Conservation (phyloP, 2,113 vertebrate species). For the Pelecanoides urinatrix region DNA sequence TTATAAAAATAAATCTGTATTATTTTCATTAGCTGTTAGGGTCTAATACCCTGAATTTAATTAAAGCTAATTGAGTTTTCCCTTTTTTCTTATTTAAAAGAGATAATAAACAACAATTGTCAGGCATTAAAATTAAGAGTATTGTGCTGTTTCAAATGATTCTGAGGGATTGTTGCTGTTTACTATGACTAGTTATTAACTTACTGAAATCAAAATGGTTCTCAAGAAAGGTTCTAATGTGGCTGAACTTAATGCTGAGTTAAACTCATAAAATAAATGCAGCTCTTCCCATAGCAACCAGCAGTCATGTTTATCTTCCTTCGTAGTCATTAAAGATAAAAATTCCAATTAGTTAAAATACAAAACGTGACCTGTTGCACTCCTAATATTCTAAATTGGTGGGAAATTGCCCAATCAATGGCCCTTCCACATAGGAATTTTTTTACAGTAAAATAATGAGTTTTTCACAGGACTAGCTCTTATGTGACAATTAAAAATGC, state of each 20-base stretch:
- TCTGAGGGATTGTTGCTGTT: not conserved
- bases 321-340: not conserved
- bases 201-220: not conserved
- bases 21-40: constrained; percentile 32
- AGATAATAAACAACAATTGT: constrained; percentile 21
- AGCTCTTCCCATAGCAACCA: not conserved
- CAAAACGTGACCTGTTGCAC: not conserved
- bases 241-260: not conserved
- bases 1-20: constrained; percentile 41
- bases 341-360: not conserved
- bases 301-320: not conserved
- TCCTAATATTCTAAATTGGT: not conserved
- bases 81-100: constrained; percentile 35
- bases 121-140: constrained; percentile 20
- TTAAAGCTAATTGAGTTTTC: constrained; percentile 51
- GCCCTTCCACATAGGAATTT: not conserved
- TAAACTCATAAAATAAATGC: not conserved
- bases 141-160: not conserved
- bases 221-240: not conserved
- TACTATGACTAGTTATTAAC: not conserved
- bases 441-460: not conserved
- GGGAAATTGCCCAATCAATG: not conserved
- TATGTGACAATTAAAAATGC: not conserved
- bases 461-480: not conserved
- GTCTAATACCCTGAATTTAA: constrained; percentile 37